A percentile compares a stretch with the other conserved stretches of the same genome.
phyloP scores from a whole-genome alignment of 1,140 invertebrate species.

The Anastrepha obliqua region DNA sequence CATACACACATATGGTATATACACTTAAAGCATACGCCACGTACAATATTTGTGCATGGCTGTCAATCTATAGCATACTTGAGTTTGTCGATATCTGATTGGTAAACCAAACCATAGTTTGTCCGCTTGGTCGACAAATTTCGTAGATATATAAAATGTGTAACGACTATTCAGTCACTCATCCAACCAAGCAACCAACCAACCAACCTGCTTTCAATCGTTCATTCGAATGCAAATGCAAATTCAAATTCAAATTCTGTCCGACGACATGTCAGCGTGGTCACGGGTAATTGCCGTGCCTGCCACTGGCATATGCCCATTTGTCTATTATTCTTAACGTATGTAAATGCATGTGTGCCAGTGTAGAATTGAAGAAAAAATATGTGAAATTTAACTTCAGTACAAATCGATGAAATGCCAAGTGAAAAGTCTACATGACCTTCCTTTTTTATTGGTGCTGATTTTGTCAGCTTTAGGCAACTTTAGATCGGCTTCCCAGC shows the following conservation, averaged over 20 bases:
- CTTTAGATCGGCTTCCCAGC: neutral
- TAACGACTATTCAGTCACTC: neutral
- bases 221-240: neutral
- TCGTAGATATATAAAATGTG: neutral
- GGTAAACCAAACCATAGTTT: neutral
- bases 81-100: neutral
- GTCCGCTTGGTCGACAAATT: neutral
- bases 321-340: neutral
- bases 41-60: neutral
- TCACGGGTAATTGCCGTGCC: neutral
- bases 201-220: neutral
- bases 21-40: neutral
- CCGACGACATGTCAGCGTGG: constrained; percentile 19
- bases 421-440: neutral
- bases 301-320: neutral
- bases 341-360: neutral
- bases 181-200: neutral
- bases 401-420: neutral
- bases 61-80: neutral
- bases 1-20: neutral
- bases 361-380: neutral
- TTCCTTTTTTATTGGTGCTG: neutral
- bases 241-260: constrained; percentile 41
- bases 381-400: constrained; percentile 36
- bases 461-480: neutral